Base-by-base conservation (phyloP, 2,113 vertebrate species). In the Callocephalon fimbriatum region DNA sequence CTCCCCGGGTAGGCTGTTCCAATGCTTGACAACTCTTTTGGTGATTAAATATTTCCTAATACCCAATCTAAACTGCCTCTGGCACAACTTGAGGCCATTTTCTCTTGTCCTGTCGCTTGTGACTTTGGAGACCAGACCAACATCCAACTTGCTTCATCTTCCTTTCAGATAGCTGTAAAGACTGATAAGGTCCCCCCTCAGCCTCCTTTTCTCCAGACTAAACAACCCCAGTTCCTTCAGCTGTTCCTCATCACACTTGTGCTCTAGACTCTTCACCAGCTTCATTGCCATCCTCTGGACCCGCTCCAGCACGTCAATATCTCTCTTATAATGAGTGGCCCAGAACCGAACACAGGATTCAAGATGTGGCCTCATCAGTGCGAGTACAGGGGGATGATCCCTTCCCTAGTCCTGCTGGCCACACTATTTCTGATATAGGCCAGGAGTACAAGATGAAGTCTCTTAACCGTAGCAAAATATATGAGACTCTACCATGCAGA, bases 121-220 rank as follows among this genome's bases (percentile, higher is more conserved):
- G 35, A 58, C 40, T 40, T 37, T 15, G 26, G 17, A 81, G 53
- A 54, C 40, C 9, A 62, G 40, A 62, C 12, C 11, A 22, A 62
- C 5, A 5, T 5, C 13, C 21, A 22, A 2, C 17, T 11, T 3
- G 3, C 3, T 37, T 32, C 18, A 74, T 2, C 3, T 26, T 62
- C 42, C 61, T 74, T 47, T 67, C 38, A 62, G 31, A 21, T 15
- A 17, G 10, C 4, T 54, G 21, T 12, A 42, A 18, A 68, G 40
- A 54, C 53, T 0, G 0, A 3, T 48, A 32, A 42, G 7, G 35
- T 54, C 12, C 6, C 9, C 10, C 18, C 18, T 62, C 25, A 68
- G 35, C 31, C 12, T 61, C 22, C 31, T 74, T 37, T 68, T 14
- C 31, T 29, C 12, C 26, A 62, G 53, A 26, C 47, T 74, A 37